Evolutionary conservation across 2,888 invertebrate genomes (phyloP).

Genomic region (Thysanoteuthis rhombus): DNA sequence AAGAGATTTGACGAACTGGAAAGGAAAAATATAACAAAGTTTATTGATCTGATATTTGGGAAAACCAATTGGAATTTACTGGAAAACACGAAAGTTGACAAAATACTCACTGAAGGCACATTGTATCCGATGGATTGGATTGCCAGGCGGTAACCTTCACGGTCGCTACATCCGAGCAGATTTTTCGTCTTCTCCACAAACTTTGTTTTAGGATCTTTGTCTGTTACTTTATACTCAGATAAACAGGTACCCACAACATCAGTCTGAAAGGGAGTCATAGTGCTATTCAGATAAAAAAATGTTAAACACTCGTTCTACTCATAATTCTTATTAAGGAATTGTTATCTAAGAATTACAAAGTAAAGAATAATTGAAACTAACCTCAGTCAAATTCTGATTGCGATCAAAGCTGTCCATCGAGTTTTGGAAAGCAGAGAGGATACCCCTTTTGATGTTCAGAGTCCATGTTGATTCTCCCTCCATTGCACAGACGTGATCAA

Average conservation of each 20-base stretch:
- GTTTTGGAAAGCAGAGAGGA: constrained; percentile 88
- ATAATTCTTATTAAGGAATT: background rate
- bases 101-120: constrained; percentile 55
- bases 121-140: constrained; percentile 62
- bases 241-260: constrained; percentile 87
- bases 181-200: constrained; percentile 60
- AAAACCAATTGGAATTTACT: background rate
- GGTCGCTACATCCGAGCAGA: constrained; percentile 57
- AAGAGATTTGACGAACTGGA: constrained; percentile 61
- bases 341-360: background rate
- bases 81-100: background rate
- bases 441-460: constrained; percentile 89
- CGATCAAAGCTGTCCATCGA: constrained; percentile 86
- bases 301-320: too few relatives aligned
- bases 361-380: constrained; percentile 34
- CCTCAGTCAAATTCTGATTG: constrained; percentile 48
- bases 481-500: constrained; percentile 82
- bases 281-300: background rate
- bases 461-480: constrained; percentile 83
- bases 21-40: background rate
- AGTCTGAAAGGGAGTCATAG: constrained; percentile 52
- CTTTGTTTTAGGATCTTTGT: constrained; percentile 43
- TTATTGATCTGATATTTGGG: background rate
- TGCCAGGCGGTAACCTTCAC: constrained; percentile 58
- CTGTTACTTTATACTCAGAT: constrained; percentile 75